Evolutionary conservation across 1,140 invertebrate genomes (phyloP), one percentile per base, ranked within the genome.

Genomic region (Cepaea nemoralis): DNA sequence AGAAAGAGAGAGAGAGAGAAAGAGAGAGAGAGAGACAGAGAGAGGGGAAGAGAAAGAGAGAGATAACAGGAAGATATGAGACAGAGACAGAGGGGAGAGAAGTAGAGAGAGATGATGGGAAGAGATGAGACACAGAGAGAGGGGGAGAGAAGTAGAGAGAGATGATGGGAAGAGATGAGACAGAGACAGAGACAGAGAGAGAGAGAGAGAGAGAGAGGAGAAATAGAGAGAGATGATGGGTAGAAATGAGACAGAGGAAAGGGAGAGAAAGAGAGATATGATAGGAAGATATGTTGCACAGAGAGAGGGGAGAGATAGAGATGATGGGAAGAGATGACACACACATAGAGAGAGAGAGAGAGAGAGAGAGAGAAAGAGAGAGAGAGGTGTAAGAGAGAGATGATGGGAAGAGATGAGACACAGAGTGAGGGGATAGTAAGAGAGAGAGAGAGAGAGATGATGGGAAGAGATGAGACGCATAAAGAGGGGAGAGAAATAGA

Each of bases 181-280:
- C 16, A 14, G 59, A 67, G 37, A 45, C 10, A 69, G 66, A 67
- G 14, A 79, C 35, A 67, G 59, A 40, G 59, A 67, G 35, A 55
- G 50, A 55, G 50, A 55, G 12, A 55, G 50, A 22, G 50, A 55
- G n/a, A 55, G 50, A 55, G 50, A 55, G 50, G 22, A 22, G n/a
- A 16, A 45, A 45, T 45, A 16, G 6, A 10, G 42, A 10, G 8
- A 6, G 16, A 16, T 45, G 42, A 10, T 45, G 16, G 6, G 42
- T 45, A 45, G 42, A 45, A 16, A 45, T 16, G 6, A 45, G 6
- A 16, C 42, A n/a, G n/a, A n/a, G n/a, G n/a, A 33, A 19, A 48
- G 19, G 45, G 19, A 48, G 8, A 8, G 19, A 48, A 19, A 19
- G 45, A 48, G 8, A 8, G 19, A 48, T 8, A 48, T 8, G 19